These are phyloP conservation scores for Uropetala carovei DNA, from an alignment of 2,888 invertebrate genomes.

Conservation along the genomic window DNA sequence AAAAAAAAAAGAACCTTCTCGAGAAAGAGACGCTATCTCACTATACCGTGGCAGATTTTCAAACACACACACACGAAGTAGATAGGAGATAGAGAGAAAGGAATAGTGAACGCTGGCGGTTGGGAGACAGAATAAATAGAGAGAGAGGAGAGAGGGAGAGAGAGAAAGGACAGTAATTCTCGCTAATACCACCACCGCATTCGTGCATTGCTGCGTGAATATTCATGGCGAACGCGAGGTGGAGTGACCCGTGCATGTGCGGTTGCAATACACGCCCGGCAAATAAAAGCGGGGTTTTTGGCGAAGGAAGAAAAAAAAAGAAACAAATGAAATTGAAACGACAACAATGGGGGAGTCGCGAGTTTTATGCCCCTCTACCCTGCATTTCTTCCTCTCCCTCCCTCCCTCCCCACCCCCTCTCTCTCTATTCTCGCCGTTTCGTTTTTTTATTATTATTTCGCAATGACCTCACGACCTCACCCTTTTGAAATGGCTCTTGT, in stretches of 20 bases:
- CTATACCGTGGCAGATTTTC: not conserved
- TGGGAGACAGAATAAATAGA: not conserved
- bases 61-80: not conserved
- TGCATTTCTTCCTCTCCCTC: not conserved
- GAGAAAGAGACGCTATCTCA: not conserved
- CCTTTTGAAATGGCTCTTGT: not conserved
- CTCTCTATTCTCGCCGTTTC: not conserved
- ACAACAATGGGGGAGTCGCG: slow-evolving; percentile 1
- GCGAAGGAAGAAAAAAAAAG: not conserved
- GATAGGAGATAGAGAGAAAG: not conserved
- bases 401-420: not conserved
- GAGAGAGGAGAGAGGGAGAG: not conserved
- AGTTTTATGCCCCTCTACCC: not conserved
- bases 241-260: not conserved
- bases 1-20: not conserved
- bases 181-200: not conserved
- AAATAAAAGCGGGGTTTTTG: not conserved
- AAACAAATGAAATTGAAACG: not conserved
- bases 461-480: not conserved
- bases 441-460: too few relatives aligned
- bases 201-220: slow-evolving; percentile 25
- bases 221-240: not conserved
- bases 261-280: not conserved
- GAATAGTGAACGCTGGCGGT: not conserved
- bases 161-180: not conserved